phyloP scores from a whole-genome alignment of 2,113 vertebrate species.

The Edolisoma coerulescens region DNA sequence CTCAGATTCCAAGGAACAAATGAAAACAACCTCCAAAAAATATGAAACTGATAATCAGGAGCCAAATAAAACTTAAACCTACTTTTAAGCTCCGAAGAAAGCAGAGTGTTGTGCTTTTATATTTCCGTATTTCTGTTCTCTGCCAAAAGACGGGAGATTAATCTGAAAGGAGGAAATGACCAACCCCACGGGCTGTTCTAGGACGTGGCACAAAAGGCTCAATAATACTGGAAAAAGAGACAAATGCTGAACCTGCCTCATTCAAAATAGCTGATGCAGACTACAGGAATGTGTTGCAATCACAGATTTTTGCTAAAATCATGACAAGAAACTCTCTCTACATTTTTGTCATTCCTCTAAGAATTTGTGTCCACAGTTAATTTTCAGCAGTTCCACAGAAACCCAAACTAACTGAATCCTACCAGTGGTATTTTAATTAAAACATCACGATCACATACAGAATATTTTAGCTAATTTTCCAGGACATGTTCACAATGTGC shows the following conservation, averaged over 20 bases:
- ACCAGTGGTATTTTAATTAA: slow-evolving; percentile 42
- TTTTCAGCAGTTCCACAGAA: neutral
- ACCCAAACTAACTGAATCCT: neutral
- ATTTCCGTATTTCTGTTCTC: neutral
- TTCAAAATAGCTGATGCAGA: neutral
- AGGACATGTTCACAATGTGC: neutral
- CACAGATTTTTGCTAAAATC: neutral
- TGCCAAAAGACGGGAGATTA: neutral
- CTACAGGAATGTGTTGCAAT: neutral
- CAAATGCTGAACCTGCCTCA: neutral
- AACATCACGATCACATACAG: slow-evolving; percentile 6
- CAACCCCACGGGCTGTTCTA: neutral
- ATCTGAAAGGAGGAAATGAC: neutral
- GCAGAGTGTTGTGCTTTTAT: neutral
- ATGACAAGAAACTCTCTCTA: neutral
- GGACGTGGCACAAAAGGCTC: neutral
- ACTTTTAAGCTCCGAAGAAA: neutral
- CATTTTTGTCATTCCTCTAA: neutral
- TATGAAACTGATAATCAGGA: neutral
- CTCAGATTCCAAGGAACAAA: neutral
- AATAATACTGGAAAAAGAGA: neutral
- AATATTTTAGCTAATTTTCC: slow-evolving; percentile 24
- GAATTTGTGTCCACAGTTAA: neutral
- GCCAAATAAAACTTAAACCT: neutral
- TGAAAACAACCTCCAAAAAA: neutral